Conservation (phyloP, 1,140 invertebrate species). For the Drosophila biarmipes region DNA sequence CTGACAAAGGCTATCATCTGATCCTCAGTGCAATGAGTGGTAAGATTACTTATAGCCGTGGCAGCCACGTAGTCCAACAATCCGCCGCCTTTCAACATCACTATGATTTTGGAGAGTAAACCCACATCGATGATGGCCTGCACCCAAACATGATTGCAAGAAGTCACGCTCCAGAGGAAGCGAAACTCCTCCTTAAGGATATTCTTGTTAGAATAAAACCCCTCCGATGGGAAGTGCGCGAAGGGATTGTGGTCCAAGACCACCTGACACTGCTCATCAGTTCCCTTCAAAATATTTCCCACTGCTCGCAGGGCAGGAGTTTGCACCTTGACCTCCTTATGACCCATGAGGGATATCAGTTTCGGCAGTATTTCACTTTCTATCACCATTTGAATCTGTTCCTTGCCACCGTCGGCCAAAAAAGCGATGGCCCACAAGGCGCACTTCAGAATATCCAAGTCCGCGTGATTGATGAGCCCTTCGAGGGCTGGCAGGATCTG, state of each 20-base stretch:
- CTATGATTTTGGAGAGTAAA: background rate
- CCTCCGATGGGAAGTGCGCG: background rate
- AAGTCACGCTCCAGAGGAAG: background rate
- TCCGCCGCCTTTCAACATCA: background rate
- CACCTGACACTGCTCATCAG: background rate
- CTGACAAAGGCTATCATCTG: background rate
- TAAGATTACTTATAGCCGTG: background rate
- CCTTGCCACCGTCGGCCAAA: background rate
- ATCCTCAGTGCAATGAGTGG: background rate
- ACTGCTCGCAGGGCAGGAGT: background rate
- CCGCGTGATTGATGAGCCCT: background rate
- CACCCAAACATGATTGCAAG: background rate
- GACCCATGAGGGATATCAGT: background rate
- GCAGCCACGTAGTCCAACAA: background rate
- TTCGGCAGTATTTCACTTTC: background rate
- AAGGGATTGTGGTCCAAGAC: background rate
- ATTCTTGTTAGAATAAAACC: background rate
- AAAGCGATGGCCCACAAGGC: background rate
- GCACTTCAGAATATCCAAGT: background rate
- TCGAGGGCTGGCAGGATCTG: background rate
- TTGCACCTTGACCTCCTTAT: background rate
- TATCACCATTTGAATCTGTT: background rate
- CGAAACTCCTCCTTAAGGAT: background rate
- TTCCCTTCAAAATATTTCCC: background rate
- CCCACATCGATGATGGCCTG: background rate